Conservation (phyloP, 2,113 vertebrate species). For the Sphyrna mokarran region DNA sequence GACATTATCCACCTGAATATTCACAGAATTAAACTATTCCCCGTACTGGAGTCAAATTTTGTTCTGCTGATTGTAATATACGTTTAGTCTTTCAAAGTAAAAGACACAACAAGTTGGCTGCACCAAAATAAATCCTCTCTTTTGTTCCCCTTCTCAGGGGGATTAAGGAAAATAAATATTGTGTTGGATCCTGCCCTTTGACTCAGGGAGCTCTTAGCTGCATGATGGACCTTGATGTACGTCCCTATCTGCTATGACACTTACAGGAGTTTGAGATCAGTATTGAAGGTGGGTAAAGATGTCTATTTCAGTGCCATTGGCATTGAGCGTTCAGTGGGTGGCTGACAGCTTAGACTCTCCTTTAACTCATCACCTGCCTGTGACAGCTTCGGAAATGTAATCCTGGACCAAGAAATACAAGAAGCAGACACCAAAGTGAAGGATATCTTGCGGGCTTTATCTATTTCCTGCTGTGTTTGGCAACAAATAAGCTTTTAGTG, state of each 20-base stretch:
- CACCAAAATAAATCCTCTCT: background rate
- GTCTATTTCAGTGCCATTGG: background rate
- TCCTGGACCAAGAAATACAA: background rate
- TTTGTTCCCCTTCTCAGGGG: background rate
- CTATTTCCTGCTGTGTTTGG: background rate
- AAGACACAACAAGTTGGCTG: background rate
- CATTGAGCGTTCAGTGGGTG: background rate
- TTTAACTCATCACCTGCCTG: background rate
- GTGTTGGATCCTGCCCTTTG: background rate
- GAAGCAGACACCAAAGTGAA: background rate
- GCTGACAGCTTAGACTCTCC: background rate
- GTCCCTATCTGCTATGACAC: background rate
- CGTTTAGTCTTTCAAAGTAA: background rate
- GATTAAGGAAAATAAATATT: background rate
- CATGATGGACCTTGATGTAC: background rate
- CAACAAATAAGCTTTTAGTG: background rate
- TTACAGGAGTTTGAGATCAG: background rate
- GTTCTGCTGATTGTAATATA: background rate
- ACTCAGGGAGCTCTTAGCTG: background rate
- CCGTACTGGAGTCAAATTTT: background rate
- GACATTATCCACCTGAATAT: background rate
- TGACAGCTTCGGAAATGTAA: constrained; percentile 6
- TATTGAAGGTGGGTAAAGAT: background rate
- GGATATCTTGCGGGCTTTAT: background rate
- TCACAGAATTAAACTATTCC: background rate